Evolutionary conservation across 92 coral and sea anemone species (phyloP).

Genomic region (Porites cylindrica): DNA sequence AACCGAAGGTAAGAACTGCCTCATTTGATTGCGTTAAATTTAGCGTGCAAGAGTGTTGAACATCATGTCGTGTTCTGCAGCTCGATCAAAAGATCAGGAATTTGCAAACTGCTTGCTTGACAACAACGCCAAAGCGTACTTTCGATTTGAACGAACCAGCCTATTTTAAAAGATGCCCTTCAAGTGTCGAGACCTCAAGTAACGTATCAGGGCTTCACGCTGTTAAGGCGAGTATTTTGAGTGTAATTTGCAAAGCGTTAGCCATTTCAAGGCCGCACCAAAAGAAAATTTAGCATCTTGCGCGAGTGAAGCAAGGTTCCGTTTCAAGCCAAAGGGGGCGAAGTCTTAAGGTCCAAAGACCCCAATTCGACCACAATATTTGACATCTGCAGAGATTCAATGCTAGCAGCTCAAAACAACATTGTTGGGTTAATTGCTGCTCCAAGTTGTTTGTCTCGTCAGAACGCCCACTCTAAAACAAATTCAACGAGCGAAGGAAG

Average conservation of each 20-base stretch:
- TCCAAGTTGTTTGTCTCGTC: slow-evolving; percentile 44
- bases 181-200: background rate
- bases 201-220: slow-evolving; percentile 17
- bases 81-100: slow-evolving; percentile 72
- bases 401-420: slow-evolving; percentile 27
- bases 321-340: background rate
- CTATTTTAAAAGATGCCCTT: background rate
- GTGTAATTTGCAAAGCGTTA: slow-evolving; percentile 36
- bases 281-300: slow-evolving; percentile 27
- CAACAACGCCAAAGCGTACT: slow-evolving; percentile 42
- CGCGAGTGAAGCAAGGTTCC: slow-evolving; percentile 27
- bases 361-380: slow-evolving; percentile 12
- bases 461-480: slow-evolving; percentile 89
- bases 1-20: slow-evolving; percentile 89
- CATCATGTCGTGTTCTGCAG: slow-evolving; percentile 30
- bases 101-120: slow-evolving; percentile 47
- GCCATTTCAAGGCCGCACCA: slow-evolving; percentile 56
- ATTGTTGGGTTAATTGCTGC: slow-evolving; percentile 23
- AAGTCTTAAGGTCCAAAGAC: slow-evolving; percentile 3
- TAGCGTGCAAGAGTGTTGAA: slow-evolving; percentile 50
- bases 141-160: slow-evolving; percentile 42
- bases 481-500: slow-evolving; percentile 60
- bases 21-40: slow-evolving; percentile 30
- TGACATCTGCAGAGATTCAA: slow-evolving; percentile 38
- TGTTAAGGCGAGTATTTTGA: slow-evolving; percentile 35